Percentiles rank a stretch among this genome's conserved stretches.
phyloP scores from a whole-genome alignment of 1,140 invertebrate species.

The Pseudachorutes palmiensis region DNA sequence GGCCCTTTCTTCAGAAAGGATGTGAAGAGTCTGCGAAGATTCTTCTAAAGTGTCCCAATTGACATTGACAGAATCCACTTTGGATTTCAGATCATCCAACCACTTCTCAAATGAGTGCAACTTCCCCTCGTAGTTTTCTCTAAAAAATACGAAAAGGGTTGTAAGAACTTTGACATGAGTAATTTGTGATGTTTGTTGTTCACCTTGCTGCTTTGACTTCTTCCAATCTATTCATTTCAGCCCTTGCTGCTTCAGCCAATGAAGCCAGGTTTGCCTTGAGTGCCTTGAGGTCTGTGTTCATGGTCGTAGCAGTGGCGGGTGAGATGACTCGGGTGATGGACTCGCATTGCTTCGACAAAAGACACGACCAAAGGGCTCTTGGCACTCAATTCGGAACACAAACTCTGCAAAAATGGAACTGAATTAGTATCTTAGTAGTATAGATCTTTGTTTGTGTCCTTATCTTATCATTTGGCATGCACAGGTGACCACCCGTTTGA shows the following conservation, averaged over 20 bases:
- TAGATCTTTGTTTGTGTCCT: neutral
- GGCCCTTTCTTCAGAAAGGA: constrained; percentile 67
- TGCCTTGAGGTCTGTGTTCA: constrained; percentile 62
- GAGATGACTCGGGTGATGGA: constrained; percentile 63
- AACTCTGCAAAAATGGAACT: constrained; percentile 19
- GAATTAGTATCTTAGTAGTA: neutral
- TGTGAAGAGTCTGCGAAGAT: constrained; percentile 66
- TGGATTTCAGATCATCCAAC: constrained; percentile 65
- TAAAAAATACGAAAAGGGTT: constrained; percentile 27
- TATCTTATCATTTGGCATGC: neutral
- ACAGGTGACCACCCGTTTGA: neutral
- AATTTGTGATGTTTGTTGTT: constrained; percentile 1
- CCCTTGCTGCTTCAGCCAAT: constrained; percentile 61
- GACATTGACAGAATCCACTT: constrained; percentile 63
- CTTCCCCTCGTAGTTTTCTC: constrained; percentile 75
- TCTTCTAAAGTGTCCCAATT: constrained; percentile 67
- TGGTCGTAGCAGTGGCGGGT: constrained; percentile 59
- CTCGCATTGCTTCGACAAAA: constrained; percentile 67
- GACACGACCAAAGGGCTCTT: constrained; percentile 70
- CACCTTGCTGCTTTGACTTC: constrained; percentile 61
- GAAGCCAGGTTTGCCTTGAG: constrained; percentile 62
- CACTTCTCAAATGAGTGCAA: constrained; percentile 72
- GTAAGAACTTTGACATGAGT: neutral
- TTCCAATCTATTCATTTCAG: constrained; percentile 66
- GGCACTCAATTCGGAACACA: constrained; percentile 58